Base-by-base conservation (phyloP, 2,888 invertebrate species). In the Melipona bicolor region DNA sequence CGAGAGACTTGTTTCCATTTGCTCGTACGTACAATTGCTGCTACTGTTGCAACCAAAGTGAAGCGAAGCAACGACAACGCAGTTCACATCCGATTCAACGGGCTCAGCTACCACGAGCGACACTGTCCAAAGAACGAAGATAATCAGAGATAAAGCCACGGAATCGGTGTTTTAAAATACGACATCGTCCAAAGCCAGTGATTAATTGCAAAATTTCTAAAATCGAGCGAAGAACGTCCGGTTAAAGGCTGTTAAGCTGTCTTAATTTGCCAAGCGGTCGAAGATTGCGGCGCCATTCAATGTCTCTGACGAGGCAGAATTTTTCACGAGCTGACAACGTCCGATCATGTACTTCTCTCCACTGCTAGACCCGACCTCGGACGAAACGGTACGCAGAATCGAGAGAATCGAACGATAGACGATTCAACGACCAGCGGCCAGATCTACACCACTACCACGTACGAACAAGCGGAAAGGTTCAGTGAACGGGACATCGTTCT, bases 401-500 rank as follows among this genome's bases (percentile, higher is more conserved):
- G 49, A 54, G 27, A 27, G 27, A 27, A 27, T 27, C 27, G 27
- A 27, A 36, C 50, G 27, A 72, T 61, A 19, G 21, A 11, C 21
- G 59, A 56, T 56, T 24, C 17, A 61, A 62, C 61, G n/a, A 69
- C 43, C 43, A 43, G 43, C 54, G 61, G 54, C 49, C 32, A 52
- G 19, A 72, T 73, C 72, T 72, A 65, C 68, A 50, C 19, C 3
- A 9, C 43, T 11, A 43, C 43, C 1, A 1, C 4, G 43, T 43
- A 50, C 65, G 62, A 59, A 64, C 71, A 54, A 81, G 32, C 77
- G 72, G 71, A 65, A 65, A 80, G 76, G 87, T 87, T 87, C 87
- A 87, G 79, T 85, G 87, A 84, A 87, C 87, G 81, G 74, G 77
- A 69, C 84, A 70, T 81, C 81, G 84, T 76, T 71, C 74, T 71